Evolutionary conservation across 2,888 invertebrate species (phyloP).

Genomic region (Morpho deidamia): DNA sequence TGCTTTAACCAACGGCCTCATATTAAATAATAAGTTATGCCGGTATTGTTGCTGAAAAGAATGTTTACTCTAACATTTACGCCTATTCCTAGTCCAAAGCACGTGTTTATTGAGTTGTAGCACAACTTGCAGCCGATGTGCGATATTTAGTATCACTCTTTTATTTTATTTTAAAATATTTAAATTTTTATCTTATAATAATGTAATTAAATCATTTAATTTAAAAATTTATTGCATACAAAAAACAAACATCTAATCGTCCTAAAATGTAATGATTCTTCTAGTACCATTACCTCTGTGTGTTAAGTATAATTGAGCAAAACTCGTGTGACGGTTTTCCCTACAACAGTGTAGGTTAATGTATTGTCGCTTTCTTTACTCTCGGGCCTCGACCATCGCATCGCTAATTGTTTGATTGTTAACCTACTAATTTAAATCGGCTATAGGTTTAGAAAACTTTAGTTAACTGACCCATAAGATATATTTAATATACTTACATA

Average conservation of each 20-base stretch:
- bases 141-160: too few relatives aligned
- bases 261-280: slow-evolving; percentile 6
- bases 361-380: slow-evolving; percentile 69
- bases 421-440: slow-evolving; percentile 68
- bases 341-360: slow-evolving; percentile 64
- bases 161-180: too few relatives aligned
- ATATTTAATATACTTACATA: slow-evolving; percentile 21
- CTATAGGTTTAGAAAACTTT: slow-evolving; percentile 50
- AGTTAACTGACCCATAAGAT: slow-evolving; percentile 35
- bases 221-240: too few relatives aligned
- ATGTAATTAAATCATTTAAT: too few relatives aligned
- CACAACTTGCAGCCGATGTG: too few relatives aligned
- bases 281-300: slow-evolving; percentile 35
- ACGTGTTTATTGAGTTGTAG: too few relatives aligned
- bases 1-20: too few relatives aligned
- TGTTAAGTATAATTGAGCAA: slow-evolving; percentile 60
- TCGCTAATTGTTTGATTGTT: slow-evolving; percentile 67
- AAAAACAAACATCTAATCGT: not conserved
- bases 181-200: too few relatives aligned
- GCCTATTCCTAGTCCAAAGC: too few relatives aligned
- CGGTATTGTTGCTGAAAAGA: too few relatives aligned
- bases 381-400: slow-evolving; percentile 46
- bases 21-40: too few relatives aligned
- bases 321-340: slow-evolving; percentile 70
- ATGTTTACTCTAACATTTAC: too few relatives aligned